Evolutionary conservation across 2,888 invertebrate genomes (phyloP).

Genomic region (Cosmopolites sordidus): DNA sequence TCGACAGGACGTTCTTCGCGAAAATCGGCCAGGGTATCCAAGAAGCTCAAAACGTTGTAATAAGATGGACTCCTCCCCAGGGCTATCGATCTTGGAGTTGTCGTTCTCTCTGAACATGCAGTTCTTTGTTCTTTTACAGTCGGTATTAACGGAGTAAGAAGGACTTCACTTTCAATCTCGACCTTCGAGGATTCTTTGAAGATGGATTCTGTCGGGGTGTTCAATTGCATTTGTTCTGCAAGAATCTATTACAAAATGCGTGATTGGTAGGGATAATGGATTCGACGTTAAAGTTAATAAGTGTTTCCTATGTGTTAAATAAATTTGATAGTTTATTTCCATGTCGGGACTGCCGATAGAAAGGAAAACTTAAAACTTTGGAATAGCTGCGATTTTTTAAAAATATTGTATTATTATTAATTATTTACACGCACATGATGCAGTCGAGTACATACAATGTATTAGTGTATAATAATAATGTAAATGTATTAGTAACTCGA

Average conservation of each 20-base stretch:
- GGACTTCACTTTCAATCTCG: constrained; percentile 27
- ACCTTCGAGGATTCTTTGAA: too few species aligned
- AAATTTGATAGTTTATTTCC: too few species aligned
- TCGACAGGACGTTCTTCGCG: constrained; percentile 26
- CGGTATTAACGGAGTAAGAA: constrained; percentile 35
- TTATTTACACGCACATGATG: too few species aligned
- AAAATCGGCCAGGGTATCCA: constrained; percentile 32
- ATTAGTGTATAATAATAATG: too few species aligned
- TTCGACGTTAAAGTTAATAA: background rate
- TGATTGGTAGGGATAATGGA: background rate
- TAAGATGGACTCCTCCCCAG: constrained; percentile 29
- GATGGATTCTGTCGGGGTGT: background rate
- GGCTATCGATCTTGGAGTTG: constrained; percentile 4
- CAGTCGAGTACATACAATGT: too few species aligned
- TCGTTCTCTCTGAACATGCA: background rate
- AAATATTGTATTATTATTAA: too few species aligned
- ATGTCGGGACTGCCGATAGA: too few species aligned
- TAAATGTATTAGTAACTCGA: too few species aligned
- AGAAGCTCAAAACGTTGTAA: constrained; percentile 34
- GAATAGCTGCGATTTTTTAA: too few species aligned
- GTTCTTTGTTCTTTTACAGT: constrained; percentile 30
- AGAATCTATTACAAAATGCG: background rate
- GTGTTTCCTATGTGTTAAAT: background rate
- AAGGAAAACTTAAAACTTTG: too few species aligned
- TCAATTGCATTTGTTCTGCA: too few species aligned